These are phyloP conservation scores for Mechanitis messenoides DNA, from an alignment of 2,888 invertebrate genomes.

Conservation along the genomic window DNA sequence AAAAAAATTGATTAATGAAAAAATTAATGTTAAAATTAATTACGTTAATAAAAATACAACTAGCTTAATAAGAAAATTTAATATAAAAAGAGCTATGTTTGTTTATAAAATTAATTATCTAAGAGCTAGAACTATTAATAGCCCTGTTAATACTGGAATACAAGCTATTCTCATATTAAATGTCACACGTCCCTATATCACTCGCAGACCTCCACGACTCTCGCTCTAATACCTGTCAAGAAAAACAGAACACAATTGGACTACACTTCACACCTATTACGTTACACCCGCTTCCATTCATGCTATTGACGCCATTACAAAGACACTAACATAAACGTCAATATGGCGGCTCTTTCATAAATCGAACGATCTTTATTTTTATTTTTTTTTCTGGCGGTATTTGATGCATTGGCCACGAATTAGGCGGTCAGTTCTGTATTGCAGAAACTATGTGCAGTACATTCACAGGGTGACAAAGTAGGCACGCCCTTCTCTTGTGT, in stretches of 20 bases:
- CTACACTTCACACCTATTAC: constrained; percentile 75
- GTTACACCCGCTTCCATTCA: constrained; percentile 65
- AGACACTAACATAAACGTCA: constrained; percentile 69
- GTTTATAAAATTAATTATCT: neutral
- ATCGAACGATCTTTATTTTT: constrained; percentile 38
- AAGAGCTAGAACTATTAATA: neutral
- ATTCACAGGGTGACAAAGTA: constrained; percentile 67
- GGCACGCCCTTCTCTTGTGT: constrained; percentile 69
- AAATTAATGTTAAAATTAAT: no score
- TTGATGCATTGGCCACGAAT: constrained; percentile 74
- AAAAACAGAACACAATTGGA: constrained; percentile 52
- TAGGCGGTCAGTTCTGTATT: constrained; percentile 61
- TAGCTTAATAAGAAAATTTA: no score
- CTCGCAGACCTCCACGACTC: constrained; percentile 44
- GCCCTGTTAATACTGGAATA: no score
- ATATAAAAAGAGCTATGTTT: no score
- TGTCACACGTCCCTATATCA: constrained; percentile 43
- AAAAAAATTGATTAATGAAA: no score
- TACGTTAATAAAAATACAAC: no score
- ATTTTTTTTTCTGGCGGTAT: constrained; percentile 48
- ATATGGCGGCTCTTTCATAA: constrained; percentile 53
- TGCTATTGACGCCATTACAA: constrained; percentile 68
- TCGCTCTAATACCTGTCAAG: constrained; percentile 52
- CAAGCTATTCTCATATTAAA: constrained; percentile 25
- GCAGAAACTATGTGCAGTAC: constrained; percentile 45